phyloP scores from a whole-genome alignment of 1,140 invertebrate species.

The Zophobas morio region DNA sequence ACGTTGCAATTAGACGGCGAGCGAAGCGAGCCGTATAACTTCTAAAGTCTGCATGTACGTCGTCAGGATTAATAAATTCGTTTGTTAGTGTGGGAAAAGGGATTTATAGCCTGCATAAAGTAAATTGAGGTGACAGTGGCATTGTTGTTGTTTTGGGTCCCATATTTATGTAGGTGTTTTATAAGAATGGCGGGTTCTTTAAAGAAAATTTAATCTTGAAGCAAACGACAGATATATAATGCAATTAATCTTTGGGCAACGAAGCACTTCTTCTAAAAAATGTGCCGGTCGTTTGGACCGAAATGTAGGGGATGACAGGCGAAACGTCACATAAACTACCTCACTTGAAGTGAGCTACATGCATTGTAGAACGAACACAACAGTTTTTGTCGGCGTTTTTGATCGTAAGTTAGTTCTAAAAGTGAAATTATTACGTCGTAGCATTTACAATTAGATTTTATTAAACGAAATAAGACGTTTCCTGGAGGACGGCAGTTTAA shows the following conservation, averaged over 20 bases:
- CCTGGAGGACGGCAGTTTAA: conserved; percentile 26
- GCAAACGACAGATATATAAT: conserved; percentile 50
- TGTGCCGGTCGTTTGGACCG: conserved; percentile 35
- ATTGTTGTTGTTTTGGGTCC: conserved; percentile 30
- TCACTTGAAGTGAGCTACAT: conserved; percentile 44
- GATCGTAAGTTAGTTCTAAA: conserved; percentile 26
- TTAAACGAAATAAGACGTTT: conserved; percentile 38
- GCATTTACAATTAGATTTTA: conserved; percentile 19
- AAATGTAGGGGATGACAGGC: conserved; percentile 46
- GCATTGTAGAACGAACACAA: conserved; percentile 37
- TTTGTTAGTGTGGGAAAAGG: background rate
- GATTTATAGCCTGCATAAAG: conserved; percentile 12
- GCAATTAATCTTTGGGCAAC: conserved; percentile 48
- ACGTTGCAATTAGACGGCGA: no score
- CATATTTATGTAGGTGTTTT: conserved; percentile 48
- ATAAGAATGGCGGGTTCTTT: conserved; percentile 44
- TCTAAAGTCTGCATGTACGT: no score
- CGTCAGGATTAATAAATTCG: no score
- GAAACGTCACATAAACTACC: conserved; percentile 49
- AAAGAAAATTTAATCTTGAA: conserved; percentile 50
- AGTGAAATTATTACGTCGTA: conserved; percentile 23
- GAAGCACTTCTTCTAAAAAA: conserved; percentile 44
- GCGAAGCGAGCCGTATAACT: no score
- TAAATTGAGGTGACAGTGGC: conserved; percentile 6
- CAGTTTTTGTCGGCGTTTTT: conserved; percentile 48